Conservation (phyloP, 2,888 invertebrate species). For the Tolmerus cingulatus region DNA sequence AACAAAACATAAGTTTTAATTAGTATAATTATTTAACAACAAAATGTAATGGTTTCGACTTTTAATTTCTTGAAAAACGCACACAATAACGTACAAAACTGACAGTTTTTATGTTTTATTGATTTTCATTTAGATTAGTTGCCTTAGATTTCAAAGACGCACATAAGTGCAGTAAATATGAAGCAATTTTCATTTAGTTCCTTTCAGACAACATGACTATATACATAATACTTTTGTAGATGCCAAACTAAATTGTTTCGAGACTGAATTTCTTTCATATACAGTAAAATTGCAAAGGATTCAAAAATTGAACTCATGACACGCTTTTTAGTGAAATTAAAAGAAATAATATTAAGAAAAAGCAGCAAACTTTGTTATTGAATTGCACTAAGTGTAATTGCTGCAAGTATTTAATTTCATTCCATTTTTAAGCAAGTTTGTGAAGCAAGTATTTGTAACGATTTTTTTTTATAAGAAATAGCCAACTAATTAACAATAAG, state of each 20-base stretch:
- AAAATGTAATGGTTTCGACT: constrained; percentile 4
- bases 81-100: constrained; percentile 16
- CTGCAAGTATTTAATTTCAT: not conserved
- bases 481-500: not conserved
- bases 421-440: not conserved
- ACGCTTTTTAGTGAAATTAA: not conserved
- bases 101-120: not conserved
- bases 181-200: not conserved
- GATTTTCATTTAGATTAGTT: not conserved
- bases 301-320: not conserved
- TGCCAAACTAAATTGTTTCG: not conserved
- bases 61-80: not conserved
- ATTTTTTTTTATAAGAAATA: not conserved
- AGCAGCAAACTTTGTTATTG: not conserved
- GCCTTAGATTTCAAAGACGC: not conserved
- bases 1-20: not conserved
- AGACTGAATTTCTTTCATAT: not conserved
- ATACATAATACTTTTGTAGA: not conserved
- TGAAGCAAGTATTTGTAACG: not conserved
- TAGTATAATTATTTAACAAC: constrained; percentile 31
- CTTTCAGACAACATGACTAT: not conserved
- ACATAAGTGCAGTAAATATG: not conserved
- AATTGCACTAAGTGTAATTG: not conserved
- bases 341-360: not conserved
- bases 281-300: not conserved